Evolutionary conservation across 2,888 invertebrate species (phyloP).

Genomic region (Sphaerophoria rueppellii): DNA sequence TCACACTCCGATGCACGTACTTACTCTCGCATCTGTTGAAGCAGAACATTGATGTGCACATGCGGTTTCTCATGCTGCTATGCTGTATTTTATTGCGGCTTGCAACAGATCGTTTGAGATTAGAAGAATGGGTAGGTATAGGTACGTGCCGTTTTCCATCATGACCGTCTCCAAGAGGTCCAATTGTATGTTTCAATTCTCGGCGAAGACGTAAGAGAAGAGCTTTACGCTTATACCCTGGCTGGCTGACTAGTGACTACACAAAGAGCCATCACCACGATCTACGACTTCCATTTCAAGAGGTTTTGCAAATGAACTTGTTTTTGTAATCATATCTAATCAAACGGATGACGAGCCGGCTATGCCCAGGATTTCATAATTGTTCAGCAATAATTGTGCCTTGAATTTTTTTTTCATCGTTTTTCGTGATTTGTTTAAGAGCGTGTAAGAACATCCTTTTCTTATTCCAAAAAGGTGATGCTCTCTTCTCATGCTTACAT

Average conservation of each 20-base stretch:
- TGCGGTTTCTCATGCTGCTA: conserved; percentile 29
- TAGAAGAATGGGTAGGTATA: neutral
- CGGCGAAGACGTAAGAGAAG: too few species aligned
- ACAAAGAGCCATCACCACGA: conserved; percentile 17
- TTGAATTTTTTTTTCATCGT: conserved; percentile 11
- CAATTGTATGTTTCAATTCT: conserved; percentile 39
- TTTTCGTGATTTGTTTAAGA: neutral
- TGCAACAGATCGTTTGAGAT: neutral
- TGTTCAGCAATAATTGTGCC: conserved; percentile 33
- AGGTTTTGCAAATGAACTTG: conserved; percentile 50
- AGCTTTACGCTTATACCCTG: neutral
- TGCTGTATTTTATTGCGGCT: neutral
- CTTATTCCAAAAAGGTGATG: conserved; percentile 5
- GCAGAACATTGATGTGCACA: conserved; percentile 58
- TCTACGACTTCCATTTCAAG: conserved; percentile 27
- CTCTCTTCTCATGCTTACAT: conserved; percentile 9
- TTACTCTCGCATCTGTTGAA: conserved; percentile 62
- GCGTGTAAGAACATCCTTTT: conserved; percentile 8
- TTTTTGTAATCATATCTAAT: conserved; percentile 52
- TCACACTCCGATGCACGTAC: conserved; percentile 59
- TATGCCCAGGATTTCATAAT: conserved; percentile 58
- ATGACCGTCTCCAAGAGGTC: neutral
- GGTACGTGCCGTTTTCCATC: conserved; percentile 48
- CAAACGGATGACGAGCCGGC: conserved; percentile 40
- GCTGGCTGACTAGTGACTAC: neutral